Conservation (phyloP, 37 sponge, comb jelly and placozoan genomes). For the Cladorhizidae sp. region DNA sequence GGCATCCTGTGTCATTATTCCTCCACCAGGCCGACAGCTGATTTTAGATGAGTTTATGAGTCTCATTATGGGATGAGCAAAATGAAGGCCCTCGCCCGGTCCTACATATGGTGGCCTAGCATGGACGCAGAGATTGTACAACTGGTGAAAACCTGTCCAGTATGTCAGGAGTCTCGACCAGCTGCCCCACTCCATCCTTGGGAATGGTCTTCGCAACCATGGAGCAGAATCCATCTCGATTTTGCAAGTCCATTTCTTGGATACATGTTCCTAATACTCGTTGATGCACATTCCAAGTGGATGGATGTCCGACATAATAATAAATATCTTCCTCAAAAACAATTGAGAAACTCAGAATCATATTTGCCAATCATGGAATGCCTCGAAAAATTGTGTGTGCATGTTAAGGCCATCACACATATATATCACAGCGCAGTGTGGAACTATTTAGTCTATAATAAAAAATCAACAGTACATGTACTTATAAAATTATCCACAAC, state of each 20-base stretch:
- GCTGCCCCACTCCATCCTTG: constrained; percentile 41
- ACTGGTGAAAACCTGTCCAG: constrained; percentile 10
- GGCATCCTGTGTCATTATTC: constrained; percentile 14
- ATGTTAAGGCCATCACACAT: too few relatives aligned
- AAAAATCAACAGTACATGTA: too few relatives aligned
- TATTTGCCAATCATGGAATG: too few relatives aligned
- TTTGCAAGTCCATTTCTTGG: constrained; percentile 54
- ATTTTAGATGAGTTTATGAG: constrained; percentile 3
- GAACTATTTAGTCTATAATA: too few relatives aligned
- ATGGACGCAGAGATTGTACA: constrained; percentile 49
- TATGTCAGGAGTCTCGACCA: constrained; percentile 7
- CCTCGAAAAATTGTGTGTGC: too few relatives aligned
- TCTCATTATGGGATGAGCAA: constrained; percentile 7
- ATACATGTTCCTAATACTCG: constrained; percentile 43
- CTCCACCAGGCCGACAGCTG: background rate
- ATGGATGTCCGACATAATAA: too few relatives aligned
- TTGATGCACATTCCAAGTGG: constrained; percentile 62
- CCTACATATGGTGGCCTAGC: constrained; percentile 50
- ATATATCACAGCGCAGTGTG: too few relatives aligned
- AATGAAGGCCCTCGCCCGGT: constrained; percentile 40
- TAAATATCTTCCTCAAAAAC: too few relatives aligned
- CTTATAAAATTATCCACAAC: too few relatives aligned
- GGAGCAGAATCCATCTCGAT: constrained; percentile 44
- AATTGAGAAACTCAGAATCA: too few relatives aligned
- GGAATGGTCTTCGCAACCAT: constrained; percentile 55